These are phyloP conservation scores for Drosophila greeni DNA, from an alignment of 2,888 invertebrate genomes.

Conservation along the genomic window DNA sequence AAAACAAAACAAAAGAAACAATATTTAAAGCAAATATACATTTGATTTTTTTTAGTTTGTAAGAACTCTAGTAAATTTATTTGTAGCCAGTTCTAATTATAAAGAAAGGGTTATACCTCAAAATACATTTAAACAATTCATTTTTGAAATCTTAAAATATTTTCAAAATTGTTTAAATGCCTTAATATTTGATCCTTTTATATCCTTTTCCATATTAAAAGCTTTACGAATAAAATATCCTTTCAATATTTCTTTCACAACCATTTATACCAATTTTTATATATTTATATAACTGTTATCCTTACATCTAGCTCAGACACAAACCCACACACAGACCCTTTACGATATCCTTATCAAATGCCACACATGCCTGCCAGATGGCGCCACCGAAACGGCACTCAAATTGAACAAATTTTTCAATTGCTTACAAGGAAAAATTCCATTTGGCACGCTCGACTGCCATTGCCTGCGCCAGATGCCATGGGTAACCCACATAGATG, in stretches of 20 bases:
- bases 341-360: conserved; percentile 7
- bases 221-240: background rate
- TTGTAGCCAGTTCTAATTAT: too few relatives aligned
- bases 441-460: conserved; percentile 33
- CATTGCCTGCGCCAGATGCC: conserved; percentile 19
- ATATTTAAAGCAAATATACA: conserved; percentile 72
- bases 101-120: too few relatives aligned
- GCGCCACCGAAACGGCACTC: conserved; percentile 24
- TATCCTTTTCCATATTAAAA: background rate
- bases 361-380: background rate
- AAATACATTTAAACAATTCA: too few relatives aligned
- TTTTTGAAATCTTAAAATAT: too few relatives aligned
- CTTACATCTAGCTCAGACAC: background rate
- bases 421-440: conserved; percentile 33
- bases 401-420: conserved; percentile 33
- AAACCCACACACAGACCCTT: background rate
- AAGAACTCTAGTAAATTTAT: conserved; percentile 77
- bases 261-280: background rate
- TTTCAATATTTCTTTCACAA: background rate
- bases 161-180: too few relatives aligned
- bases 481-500: conserved; percentile 66
- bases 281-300: conserved; percentile 8
- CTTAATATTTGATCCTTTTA: background rate
- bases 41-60: conserved; percentile 75
- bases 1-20: conserved; percentile 37